Conservation (phyloP, 2,888 invertebrate genomes). For the Morpho helenor region DNA sequence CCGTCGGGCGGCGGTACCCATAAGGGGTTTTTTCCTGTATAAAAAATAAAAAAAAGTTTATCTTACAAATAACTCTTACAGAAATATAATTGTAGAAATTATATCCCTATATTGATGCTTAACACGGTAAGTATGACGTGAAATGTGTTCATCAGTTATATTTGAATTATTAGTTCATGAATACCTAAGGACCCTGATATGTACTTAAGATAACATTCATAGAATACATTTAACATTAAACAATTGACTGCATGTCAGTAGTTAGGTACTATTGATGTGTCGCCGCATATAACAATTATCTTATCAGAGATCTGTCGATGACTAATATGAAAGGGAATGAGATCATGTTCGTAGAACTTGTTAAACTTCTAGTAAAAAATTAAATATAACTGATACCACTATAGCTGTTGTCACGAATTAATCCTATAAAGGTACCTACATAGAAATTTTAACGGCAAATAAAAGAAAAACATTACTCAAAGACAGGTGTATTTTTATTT, state of each 20-base stretch:
- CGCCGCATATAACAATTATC: slow-evolving; percentile 8
- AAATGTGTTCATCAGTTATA: no score
- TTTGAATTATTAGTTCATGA: no score
- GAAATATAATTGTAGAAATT: no score
- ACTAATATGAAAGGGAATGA: slow-evolving; percentile 21
- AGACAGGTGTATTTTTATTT: no score
- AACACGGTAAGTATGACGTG: no score
- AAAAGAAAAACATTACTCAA: no score
- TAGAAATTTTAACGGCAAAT: no score
- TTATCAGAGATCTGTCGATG: slow-evolving; percentile 9
- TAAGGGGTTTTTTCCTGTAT: no score
- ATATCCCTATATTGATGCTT: no score
- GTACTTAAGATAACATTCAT: background rate
- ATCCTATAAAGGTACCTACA: background rate
- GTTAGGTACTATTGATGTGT: slow-evolving; percentile 15
- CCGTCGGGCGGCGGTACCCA: no score
- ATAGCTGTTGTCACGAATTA: slow-evolving; percentile 5
- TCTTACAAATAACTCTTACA: no score
- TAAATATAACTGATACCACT: background rate
- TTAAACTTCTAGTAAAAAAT: slow-evolving; percentile 11
- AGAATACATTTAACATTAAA: background rate
- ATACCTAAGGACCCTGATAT: background rate
- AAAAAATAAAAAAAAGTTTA: no score
- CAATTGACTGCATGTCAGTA: slow-evolving; percentile 10
- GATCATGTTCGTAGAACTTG: slow-evolving; percentile 21